Evolutionary conservation across 2,888 invertebrate species (phyloP).

Genomic region (Drosophila limbata): DNA sequence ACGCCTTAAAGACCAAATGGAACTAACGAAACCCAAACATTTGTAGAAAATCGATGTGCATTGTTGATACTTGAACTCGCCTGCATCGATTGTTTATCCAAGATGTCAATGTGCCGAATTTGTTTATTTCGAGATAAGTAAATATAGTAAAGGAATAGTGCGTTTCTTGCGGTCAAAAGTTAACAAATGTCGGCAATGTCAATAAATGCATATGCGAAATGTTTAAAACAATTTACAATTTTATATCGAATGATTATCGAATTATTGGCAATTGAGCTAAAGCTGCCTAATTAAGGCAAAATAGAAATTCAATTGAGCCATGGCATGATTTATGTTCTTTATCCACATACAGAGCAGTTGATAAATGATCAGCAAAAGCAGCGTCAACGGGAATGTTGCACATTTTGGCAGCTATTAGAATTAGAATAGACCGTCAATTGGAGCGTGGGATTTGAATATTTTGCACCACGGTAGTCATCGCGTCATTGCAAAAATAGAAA

Average conservation of each 20-base stretch:
- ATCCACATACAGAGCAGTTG: slow-evolving; percentile 30
- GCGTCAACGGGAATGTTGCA: slow-evolving; percentile 46
- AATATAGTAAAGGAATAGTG: slow-evolving; percentile 46
- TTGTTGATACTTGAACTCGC: slow-evolving; percentile 25
- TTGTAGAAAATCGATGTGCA: slow-evolving; percentile 14
- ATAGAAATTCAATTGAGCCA: slow-evolving; percentile 62
- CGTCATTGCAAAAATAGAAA: slow-evolving; percentile 65
- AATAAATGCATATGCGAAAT: slow-evolving; percentile 48
- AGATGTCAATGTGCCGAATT: slow-evolving; percentile 25
- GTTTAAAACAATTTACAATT: slow-evolving; percentile 43
- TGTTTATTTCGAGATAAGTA: slow-evolving; percentile 42
- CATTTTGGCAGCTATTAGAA: slow-evolving; percentile 55
- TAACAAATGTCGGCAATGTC: slow-evolving; percentile 49
- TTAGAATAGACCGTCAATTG: slow-evolving; percentile 48
- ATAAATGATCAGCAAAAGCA: background rate
- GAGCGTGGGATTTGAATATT: slow-evolving; percentile 59
- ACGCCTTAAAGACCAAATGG: background rate
- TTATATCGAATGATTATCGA: slow-evolving; percentile 46
- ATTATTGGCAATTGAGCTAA: slow-evolving; percentile 57
- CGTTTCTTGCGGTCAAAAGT: slow-evolving; percentile 41
- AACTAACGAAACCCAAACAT: background rate
- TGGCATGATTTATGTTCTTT: slow-evolving; percentile 71
- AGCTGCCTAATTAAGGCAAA: slow-evolving; percentile 50
- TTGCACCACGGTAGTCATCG: slow-evolving; percentile 64
- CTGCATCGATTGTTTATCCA: slow-evolving; percentile 31